A percentile compares a stretch with the other conserved stretches of the same genome.
Conservation (phyloP, 2,888 invertebrate species). For the Coleophora flavipennella region DNA sequence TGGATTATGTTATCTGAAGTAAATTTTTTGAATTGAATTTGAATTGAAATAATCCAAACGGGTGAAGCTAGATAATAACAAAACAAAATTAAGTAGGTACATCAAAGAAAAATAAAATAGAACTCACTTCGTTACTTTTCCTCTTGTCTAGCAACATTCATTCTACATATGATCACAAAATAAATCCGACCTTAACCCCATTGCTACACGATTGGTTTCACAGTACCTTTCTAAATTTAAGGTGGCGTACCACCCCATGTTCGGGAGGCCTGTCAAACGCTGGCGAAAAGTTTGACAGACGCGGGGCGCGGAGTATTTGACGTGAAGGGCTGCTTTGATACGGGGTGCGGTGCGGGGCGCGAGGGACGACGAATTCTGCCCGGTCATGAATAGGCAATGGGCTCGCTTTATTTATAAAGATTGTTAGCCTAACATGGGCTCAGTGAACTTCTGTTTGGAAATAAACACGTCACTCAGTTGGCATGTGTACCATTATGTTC, state of each 20-base stretch:
- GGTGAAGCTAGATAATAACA: too few relatives aligned
- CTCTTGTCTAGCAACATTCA: too few relatives aligned
- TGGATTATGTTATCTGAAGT: too few relatives aligned
- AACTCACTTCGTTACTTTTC: too few relatives aligned
- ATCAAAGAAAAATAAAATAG: too few relatives aligned
- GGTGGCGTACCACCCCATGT: constrained; percentile 64
- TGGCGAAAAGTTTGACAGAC: constrained; percentile 73
- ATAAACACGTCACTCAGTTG: constrained; percentile 43
- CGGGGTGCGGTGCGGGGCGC: constrained; percentile 54
- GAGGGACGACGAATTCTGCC: constrained; percentile 61
- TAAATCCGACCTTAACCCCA: constrained; percentile 23
- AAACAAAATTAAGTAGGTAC: too few relatives aligned
- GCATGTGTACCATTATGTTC: too few relatives aligned
- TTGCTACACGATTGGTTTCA: constrained; percentile 20
- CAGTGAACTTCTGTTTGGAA: constrained; percentile 55
- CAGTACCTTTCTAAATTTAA: constrained; percentile 19
- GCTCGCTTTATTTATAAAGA: constrained; percentile 71
- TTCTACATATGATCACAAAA: neutral
- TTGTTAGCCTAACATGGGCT: constrained; percentile 56
- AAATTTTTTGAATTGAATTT: too few relatives aligned
- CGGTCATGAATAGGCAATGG: constrained; percentile 74
- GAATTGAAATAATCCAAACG: too few relatives aligned
- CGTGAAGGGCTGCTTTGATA: constrained; percentile 73
- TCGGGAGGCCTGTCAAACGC: constrained; percentile 71
- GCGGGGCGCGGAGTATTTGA: constrained; percentile 72